These are phyloP conservation scores for Sarcoramphus papa DNA, from an alignment of 2,797 vertebrate species.

Conservation along the genomic window DNA sequence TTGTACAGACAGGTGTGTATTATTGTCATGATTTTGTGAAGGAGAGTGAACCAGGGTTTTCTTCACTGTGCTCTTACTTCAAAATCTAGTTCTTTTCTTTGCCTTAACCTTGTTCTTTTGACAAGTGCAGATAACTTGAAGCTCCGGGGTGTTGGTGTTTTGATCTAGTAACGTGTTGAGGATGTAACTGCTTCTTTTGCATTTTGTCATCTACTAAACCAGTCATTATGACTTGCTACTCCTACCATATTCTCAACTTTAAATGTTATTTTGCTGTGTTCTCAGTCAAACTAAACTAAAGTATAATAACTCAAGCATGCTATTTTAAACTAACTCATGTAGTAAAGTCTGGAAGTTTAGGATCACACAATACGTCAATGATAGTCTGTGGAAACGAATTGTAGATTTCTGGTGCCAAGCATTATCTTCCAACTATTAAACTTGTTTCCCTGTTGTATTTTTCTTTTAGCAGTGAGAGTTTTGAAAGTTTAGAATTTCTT, in stretches of 20 bases:
- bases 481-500: neutral
- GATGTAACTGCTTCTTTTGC: neutral
- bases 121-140: neutral
- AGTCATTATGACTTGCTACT: neutral
- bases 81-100: neutral
- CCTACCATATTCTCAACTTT: neutral
- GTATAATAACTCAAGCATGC: neutral
- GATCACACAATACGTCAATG: neutral
- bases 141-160: neutral
- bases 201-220: neutral
- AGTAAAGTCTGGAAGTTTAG: neutral
- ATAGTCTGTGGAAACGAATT: neutral
- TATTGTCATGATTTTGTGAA: neutral
- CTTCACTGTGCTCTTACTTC: neutral
- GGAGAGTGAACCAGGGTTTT: neutral
- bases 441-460: neutral
- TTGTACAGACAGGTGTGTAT: neutral
- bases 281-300: neutral
- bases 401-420: neutral
- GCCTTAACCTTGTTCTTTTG: neutral
- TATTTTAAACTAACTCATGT: neutral
- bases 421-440: neutral
- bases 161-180: neutral
- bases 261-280: neutral
- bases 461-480: neutral